phyloP scores from a whole-genome alignment of 2,113 vertebrate species.

The Ammodytes marinus region DNA sequence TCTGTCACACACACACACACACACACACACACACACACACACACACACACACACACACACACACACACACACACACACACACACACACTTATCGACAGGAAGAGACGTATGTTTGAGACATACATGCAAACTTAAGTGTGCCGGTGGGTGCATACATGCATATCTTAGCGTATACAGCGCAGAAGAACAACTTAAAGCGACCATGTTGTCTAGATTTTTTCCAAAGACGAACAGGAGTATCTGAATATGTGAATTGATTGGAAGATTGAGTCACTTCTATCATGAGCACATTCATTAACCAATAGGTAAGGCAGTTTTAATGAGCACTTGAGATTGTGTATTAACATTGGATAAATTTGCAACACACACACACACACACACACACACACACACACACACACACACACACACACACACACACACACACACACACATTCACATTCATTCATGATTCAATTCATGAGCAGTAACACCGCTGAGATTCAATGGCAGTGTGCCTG shows the following conservation, averaged over 20 bases:
- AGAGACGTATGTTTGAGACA: constrained; percentile 31
- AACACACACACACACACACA: too few relatives aligned
- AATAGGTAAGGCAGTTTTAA: neutral
- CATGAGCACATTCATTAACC: constrained; percentile 27
- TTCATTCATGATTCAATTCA: neutral
- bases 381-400: too few relatives aligned
- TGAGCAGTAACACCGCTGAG: neutral
- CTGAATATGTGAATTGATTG: constrained; percentile 15
- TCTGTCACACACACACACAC: constrained; percentile 49
- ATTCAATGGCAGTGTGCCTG: neutral
- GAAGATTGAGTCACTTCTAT: constrained; percentile 32
- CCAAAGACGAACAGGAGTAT: neutral
- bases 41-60: constrained; percentile 37
- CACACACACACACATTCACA: too few relatives aligned
- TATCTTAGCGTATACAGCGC: constrained; percentile 30
- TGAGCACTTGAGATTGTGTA: neutral
- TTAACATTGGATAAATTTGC: too few relatives aligned
- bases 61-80: constrained; percentile 35
- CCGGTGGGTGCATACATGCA: constrained; percentile 38
- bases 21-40: constrained; percentile 48
- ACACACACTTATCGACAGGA: constrained; percentile 61
- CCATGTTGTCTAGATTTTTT: neutral
- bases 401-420: too few relatives aligned
- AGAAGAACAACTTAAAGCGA: neutral
- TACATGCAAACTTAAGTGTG: constrained; percentile 50